phyloP scores from a whole-genome alignment of 2,113 vertebrate species.

The Bucco capensis region DNA sequence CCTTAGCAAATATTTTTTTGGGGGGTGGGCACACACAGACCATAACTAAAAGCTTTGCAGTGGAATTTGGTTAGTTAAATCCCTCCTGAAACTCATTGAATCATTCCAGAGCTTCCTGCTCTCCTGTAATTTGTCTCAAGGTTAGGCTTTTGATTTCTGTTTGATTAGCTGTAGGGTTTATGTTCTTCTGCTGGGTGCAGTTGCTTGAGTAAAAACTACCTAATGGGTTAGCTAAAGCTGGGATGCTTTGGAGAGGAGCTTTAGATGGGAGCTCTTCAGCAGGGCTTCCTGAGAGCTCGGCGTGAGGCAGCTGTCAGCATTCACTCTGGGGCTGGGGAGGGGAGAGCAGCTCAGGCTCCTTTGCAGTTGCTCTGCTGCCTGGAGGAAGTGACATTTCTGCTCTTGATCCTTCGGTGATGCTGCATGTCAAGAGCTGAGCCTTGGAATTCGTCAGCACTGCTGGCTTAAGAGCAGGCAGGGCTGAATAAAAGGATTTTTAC shows the following conservation, averaged over 20 bases:
- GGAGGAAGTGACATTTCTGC: constrained; percentile 15
- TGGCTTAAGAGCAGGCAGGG: neutral
- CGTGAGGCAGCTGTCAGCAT: neutral
- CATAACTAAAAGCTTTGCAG: neutral
- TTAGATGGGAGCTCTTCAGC: neutral
- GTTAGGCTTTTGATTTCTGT: neutral
- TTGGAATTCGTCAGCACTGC: neutral
- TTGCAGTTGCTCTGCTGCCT: neutral
- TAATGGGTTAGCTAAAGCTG: neutral
- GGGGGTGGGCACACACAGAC: neutral
- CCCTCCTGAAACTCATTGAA: neutral
- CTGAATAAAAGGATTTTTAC: constrained; percentile 20
- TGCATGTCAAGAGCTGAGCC: constrained; percentile 24
- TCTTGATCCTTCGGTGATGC: constrained; percentile 25
- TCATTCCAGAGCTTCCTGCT: neutral
- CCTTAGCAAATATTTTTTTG: neutral
- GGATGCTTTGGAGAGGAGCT: neutral
- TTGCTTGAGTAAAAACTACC: neutral
- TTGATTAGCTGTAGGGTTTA: neutral
- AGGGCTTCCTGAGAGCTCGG: neutral
- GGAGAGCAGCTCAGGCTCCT: neutral
- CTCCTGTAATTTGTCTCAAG: neutral
- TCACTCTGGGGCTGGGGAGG: neutral
- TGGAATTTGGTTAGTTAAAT: neutral
- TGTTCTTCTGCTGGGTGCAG: neutral